A percentile compares a stretch with the other conserved stretches of the same genome.
Conservation (phyloP, 1,140 invertebrate genomes). For the Hyposmocoma kahamanoa region DNA sequence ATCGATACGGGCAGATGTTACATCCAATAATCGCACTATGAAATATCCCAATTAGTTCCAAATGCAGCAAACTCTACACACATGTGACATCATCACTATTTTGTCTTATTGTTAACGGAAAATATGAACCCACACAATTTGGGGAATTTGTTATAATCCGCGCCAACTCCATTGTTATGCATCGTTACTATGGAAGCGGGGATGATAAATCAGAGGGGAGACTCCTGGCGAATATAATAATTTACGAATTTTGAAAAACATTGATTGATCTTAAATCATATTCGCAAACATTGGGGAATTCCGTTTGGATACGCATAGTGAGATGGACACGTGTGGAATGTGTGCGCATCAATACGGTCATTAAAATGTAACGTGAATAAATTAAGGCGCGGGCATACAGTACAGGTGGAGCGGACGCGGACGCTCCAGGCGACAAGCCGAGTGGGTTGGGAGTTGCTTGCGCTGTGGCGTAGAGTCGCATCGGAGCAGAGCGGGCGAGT, state of each 20-base stretch:
- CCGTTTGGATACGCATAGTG: background rate
- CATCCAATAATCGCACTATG: slow-evolving; percentile 57
- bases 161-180: slow-evolving; percentile 53
- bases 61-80: slow-evolving; percentile 59
- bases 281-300: slow-evolving; percentile 13
- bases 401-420: slow-evolving; percentile 43
- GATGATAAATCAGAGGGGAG: slow-evolving; percentile 37
- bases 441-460: slow-evolving; percentile 38
- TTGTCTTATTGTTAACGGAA: slow-evolving; percentile 64
- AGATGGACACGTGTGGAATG: slow-evolving; percentile 20
- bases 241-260: slow-evolving; percentile 29
- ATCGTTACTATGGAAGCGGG: slow-evolving; percentile 36
- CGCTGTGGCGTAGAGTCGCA: slow-evolving; percentile 19
- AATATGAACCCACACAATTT: slow-evolving; percentile 70
- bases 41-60: slow-evolving; percentile 70
- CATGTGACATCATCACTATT: slow-evolving; percentile 70
- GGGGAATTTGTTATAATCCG: slow-evolving; percentile 69
- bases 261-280: slow-evolving; percentile 29
- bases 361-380: slow-evolving; percentile 49
- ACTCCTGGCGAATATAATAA: slow-evolving; percentile 30
- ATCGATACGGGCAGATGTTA: slow-evolving; percentile 49
- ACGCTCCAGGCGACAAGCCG: slow-evolving; percentile 39
- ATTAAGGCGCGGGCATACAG: slow-evolving; percentile 36
- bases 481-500: slow-evolving; percentile 41
- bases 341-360: slow-evolving; percentile 30